Base-by-base conservation (phyloP, 2,113 vertebrate species). In the Lophura nycthemera region DNA sequence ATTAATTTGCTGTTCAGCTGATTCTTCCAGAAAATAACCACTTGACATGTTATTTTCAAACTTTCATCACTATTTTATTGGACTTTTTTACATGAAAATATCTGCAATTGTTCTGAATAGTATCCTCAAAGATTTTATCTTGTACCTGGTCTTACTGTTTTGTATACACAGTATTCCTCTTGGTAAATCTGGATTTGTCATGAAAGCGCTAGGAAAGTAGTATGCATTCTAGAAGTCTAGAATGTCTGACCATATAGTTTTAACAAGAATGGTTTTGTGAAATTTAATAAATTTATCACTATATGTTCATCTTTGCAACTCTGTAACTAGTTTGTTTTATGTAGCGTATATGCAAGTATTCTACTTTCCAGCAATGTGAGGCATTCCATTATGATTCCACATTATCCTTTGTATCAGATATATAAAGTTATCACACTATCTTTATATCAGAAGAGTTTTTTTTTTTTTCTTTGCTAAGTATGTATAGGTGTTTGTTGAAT, bases 351-450 rank as follows among this genome's bases (percentile, higher is more conserved):
- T 16, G 8, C 17, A 17, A 47, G 8, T 72, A 57, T 59, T 77
- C 9, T 0, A 0, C n/a, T 54, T 60, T 29, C 25, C 36, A 12
- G 22, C 50, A 38, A 14, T 14, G 42, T 4, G 15, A 43, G 42
- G 29, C 1, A 3, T 71, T 80, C 52, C 18, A 3, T 84, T 73
- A 12, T 9, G 6, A n/a, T 47, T 87, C 29, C 54, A 15, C 47
- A 30, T 17, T 52, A 50, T 38, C 12, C 76, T 47, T 47, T 38
- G 6, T 43, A 20, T 14, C 1, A 1, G 19, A 18, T 12, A 48
- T 48, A 48, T 48, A 48, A 24, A 48, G 48, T 24, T 48, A 48
- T 24, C 22, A 48, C 21, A 24, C 21, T 48, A 48, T 21, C 80
- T 59, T 52, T 42, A 8, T 43, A 20, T 14, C 1, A 1, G 16